These are phyloP conservation scores for Turritopsis dohrnii DNA, from an alignment of 30 jellyfish, hydroid and myxozoan genomes.

Conservation along the genomic window DNA sequence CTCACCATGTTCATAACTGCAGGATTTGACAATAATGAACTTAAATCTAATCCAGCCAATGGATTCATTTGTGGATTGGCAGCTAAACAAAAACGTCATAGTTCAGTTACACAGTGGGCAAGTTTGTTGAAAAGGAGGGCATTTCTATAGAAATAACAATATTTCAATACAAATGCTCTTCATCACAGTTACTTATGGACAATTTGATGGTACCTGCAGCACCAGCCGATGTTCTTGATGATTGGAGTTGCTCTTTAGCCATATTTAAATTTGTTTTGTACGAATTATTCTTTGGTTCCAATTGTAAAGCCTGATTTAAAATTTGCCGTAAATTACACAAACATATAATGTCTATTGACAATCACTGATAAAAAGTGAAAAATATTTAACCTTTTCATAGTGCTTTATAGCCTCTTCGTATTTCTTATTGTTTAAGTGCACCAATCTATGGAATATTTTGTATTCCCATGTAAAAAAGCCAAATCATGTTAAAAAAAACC, in stretches of 20 bases:
- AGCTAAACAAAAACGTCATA: not conserved
- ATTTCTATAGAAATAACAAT: not conserved
- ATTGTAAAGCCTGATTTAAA: conserved; percentile 50
- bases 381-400: conserved; percentile 40
- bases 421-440: conserved; percentile 38
- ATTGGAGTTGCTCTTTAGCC: conserved; percentile 52
- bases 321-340: not conserved
- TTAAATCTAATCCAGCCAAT: conserved; percentile 88
- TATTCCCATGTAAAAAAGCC: not conserved
- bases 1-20: conserved; percentile 98
- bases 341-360: not conserved
- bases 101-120: too few relatives aligned
- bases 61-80: conserved; percentile 22
- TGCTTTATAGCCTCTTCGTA: conserved; percentile 41
- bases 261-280: conserved; percentile 58
- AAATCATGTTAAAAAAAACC: not conserved
- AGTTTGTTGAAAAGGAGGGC: not conserved
- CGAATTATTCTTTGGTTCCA: conserved; percentile 68
- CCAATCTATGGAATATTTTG: conserved; percentile 25
- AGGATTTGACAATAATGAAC: conserved; percentile 86
- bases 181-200: too few relatives aligned
- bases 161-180: too few relatives aligned
- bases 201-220: too few relatives aligned
- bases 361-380: not conserved
- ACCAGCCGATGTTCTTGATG: conserved; percentile 25